phyloP scores from a whole-genome alignment of 2,797 vertebrate species.

The Rhabdophis nuchalis region DNA sequence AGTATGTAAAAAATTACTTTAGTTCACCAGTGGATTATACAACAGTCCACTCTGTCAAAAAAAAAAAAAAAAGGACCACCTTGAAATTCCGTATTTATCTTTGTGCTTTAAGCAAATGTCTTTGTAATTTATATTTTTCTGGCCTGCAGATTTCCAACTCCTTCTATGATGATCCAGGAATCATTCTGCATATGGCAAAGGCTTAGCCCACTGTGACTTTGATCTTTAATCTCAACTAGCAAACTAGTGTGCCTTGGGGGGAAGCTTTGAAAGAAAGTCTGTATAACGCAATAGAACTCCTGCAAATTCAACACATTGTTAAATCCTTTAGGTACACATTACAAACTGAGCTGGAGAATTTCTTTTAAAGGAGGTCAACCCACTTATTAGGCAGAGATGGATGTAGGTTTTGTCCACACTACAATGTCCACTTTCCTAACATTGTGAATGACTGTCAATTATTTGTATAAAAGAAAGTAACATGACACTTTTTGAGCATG shows the following conservation, averaged over 20 bases:
- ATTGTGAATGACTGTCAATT: not conserved
- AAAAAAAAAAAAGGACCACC: not conserved
- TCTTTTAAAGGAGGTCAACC: not conserved
- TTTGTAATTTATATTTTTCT: not conserved
- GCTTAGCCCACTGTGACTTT: not conserved
- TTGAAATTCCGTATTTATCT: slow-evolving; percentile 7
- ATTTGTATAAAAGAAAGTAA: not conserved
- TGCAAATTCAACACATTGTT: not conserved
- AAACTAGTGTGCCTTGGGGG: not conserved
- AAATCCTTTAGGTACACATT: not conserved
- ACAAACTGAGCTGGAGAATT: not conserved
- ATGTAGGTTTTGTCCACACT: not conserved
- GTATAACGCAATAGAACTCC: not conserved
- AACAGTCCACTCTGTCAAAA: not conserved
- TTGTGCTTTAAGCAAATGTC: not conserved
- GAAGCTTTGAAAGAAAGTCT: not conserved
- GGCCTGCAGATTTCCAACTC: not conserved
- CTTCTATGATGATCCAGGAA: not conserved
- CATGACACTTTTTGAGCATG: not conserved
- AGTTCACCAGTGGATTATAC: not conserved
- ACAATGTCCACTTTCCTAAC: not conserved
- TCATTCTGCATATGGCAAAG: not conserved
- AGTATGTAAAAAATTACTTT: not conserved
- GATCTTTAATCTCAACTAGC: not conserved
- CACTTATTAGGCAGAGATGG: not conserved